Evolutionary conservation across 2,797 vertebrate species (phyloP).

Genomic region (Taeniopygia guttata): DNA sequence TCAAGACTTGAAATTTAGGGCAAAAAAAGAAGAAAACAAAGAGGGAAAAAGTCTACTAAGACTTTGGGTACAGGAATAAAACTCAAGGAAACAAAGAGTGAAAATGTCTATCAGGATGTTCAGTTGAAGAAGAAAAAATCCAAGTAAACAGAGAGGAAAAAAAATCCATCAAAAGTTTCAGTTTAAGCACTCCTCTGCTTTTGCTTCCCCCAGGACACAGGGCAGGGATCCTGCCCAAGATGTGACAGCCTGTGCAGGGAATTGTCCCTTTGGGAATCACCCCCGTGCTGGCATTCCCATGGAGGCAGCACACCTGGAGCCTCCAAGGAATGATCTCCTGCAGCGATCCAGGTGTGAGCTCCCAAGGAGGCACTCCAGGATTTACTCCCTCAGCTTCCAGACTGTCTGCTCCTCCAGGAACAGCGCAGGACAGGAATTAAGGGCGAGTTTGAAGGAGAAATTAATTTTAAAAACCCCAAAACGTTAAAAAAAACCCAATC

Average conservation of each 20-base stretch:
- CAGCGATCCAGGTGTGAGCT: accelerated
- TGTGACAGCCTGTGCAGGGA: background rate
- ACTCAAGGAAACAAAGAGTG: background rate
- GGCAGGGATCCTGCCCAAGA: background rate
- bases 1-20: background rate
- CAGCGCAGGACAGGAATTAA: background rate
- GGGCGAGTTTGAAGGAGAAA: background rate
- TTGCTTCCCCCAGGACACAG: background rate
- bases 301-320: background rate
- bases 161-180: background rate
- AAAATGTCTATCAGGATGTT: background rate
- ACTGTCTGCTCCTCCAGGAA: background rate
- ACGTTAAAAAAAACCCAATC: accelerated
- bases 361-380: background rate
- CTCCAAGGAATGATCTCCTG: too few relatives aligned
- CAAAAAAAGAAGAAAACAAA: too few relatives aligned
- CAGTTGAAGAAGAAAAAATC: background rate
- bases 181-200: background rate
- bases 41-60: background rate
- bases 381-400: background rate
- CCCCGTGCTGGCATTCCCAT: accelerated
- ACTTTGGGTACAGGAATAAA: background rate
- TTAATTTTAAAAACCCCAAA: accelerated
- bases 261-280: background rate
- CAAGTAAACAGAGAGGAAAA: background rate